phyloP scores from a whole-genome alignment of 2,797 vertebrate species.

The Coilia nasus region DNA sequence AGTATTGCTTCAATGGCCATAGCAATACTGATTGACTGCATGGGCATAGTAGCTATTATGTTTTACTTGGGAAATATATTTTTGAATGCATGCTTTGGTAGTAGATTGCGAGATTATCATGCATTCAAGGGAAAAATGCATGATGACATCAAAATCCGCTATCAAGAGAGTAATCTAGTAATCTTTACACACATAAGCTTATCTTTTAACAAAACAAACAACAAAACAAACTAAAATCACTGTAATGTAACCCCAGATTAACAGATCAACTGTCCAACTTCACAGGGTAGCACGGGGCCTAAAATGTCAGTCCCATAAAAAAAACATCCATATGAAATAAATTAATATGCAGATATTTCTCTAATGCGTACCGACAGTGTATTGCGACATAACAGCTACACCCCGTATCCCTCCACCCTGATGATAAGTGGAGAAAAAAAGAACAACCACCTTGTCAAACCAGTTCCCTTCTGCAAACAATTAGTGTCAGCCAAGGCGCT shows the following conservation, averaged over 20 bases:
- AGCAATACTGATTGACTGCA: no score
- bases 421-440: not conserved
- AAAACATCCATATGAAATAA: not conserved
- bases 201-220: not conserved
- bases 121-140: not conserved
- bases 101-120: no score
- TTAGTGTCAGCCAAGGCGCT: slow-evolving; percentile 37
- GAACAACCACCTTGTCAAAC: slow-evolving; percentile 38
- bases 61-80: no score
- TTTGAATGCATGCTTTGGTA: no score
- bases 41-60: no score
- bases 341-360: not conserved
- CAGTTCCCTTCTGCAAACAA: slow-evolving; percentile 49
- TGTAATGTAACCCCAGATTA: not conserved
- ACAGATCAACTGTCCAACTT: not conserved
- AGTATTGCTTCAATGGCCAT: no score
- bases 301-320: not conserved
- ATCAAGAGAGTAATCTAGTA: not conserved
- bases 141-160: not conserved
- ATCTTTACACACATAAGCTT: not conserved
- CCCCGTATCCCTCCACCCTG: not conserved
- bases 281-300: not conserved
- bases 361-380: not conserved
- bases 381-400: slow-evolving; percentile 18
- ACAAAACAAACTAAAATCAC: no score